Conservation (phyloP, 2,113 vertebrate genomes). For the Anolis sagrei region DNA sequence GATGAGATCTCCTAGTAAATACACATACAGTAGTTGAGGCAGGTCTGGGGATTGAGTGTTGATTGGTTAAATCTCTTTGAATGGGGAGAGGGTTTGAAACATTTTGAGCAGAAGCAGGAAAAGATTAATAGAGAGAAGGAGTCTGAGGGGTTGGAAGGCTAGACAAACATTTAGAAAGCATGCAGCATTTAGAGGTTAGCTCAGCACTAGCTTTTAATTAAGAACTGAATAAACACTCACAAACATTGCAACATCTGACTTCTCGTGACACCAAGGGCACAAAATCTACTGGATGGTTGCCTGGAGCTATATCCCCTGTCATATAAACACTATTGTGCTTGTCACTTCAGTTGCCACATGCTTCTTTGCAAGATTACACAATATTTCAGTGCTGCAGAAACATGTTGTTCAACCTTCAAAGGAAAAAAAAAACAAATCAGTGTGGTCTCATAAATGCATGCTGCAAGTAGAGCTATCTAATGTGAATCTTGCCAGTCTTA, state of each 20-base stretch:
- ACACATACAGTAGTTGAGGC: not conserved
- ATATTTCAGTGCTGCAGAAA: constrained; percentile 34
- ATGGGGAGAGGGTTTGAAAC: constrained; percentile 23
- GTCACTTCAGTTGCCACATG: not conserved
- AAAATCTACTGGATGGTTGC: not conserved
- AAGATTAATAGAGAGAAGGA: constrained; percentile 37
- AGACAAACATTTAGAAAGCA: constrained; percentile 57
- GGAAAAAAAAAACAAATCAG: not conserved
- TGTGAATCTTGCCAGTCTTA: not conserved
- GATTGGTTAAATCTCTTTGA: constrained; percentile 39
- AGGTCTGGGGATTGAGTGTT: not conserved
- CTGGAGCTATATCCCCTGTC: not conserved
- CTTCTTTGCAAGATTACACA: constrained; percentile 54
- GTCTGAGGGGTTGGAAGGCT: constrained; percentile 54
- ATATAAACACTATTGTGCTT: not conserved
- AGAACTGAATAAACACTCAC: constrained; percentile 28
- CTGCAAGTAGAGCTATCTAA: constrained; percentile 46
- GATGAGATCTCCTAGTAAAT: not conserved
- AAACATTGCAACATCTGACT: constrained; percentile 38
- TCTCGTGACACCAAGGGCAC: not conserved
- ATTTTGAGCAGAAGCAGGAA: constrained; percentile 44
- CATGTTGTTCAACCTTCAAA: constrained; percentile 12
- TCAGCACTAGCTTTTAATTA: constrained; percentile 50
- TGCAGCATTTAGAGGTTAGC: constrained; percentile 46
- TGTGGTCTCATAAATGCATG: constrained; percentile 53